A percentile compares a stretch with the other conserved stretches of the same genome.
Evolutionary conservation across 2,888 invertebrate genomes (phyloP).

Genomic region (Nymphalis c-album): DNA sequence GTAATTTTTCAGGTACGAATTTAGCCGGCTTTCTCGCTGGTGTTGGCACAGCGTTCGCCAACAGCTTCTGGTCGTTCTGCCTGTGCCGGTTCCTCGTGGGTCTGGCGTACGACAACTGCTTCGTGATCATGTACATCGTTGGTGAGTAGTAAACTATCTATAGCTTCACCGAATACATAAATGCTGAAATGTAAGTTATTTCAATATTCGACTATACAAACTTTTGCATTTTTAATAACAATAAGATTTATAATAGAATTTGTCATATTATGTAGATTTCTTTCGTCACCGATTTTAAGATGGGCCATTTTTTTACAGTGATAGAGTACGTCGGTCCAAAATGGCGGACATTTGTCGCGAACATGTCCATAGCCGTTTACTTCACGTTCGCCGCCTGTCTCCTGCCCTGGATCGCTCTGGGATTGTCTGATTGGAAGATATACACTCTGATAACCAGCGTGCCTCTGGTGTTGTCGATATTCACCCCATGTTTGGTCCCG

Average conservation of each 20-base stretch:
- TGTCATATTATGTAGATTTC: too few species aligned
- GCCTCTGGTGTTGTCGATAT: slow-evolving; percentile 85
- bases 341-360: slow-evolving; percentile 94
- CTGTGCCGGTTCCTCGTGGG: slow-evolving; percentile 92
- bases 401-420: slow-evolving; percentile 93
- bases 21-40: slow-evolving; percentile 86
- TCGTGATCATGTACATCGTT: slow-evolving; percentile 95
- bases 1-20: slow-evolving; percentile 81
- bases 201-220: too few species aligned
- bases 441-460: slow-evolving; percentile 88
- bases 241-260: too few species aligned
- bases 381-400: slow-evolving; percentile 91
- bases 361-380: slow-evolving; percentile 94
- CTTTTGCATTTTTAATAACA: too few species aligned
- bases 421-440: slow-evolving; percentile 87
- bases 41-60: slow-evolving; percentile 86
- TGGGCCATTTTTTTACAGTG: slow-evolving; percentile 74
- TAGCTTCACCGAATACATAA: background rate
- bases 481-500: slow-evolving; percentile 89
- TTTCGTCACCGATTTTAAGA: too few species aligned
- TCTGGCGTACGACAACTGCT: slow-evolving; percentile 93
- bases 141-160: slow-evolving; percentile 83
- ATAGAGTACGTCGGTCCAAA: slow-evolving; percentile 93
- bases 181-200: background rate
- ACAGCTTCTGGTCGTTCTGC: slow-evolving; percentile 90